These are phyloP conservation scores for Melanophora roralis DNA, from an alignment of 2,888 invertebrate genomes.

Conservation along the genomic window DNA sequence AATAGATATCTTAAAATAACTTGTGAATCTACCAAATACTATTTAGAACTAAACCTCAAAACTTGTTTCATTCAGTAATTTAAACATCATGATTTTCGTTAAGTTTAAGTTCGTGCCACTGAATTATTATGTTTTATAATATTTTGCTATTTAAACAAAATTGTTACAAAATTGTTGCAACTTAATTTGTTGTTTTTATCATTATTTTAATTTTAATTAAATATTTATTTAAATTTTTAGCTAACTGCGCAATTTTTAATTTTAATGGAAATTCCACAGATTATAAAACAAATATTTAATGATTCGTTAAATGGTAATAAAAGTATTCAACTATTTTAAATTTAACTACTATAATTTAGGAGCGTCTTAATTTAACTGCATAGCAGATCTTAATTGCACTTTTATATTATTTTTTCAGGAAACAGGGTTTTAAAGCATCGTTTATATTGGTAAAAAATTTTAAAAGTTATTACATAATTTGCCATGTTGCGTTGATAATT, in stretches of 20 bases:
- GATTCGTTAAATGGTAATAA: slow-evolving; percentile 40
- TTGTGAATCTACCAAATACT: no score
- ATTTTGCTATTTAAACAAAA: no score
- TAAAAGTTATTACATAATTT: no score
- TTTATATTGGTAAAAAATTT: no score
- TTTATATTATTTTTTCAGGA: neutral
- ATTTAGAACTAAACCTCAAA: no score
- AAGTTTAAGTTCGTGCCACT: no score
- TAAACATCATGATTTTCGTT: no score
- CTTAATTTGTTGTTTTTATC: neutral
- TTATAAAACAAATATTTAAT: slow-evolving; percentile 42
- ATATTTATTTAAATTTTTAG: neutral
- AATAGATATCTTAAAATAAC: no score
- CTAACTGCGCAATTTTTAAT: slow-evolving; percentile 33
- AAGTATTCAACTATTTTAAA: neutral
- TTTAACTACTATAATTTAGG: slow-evolving; percentile 22
- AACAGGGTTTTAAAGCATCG: neutral
- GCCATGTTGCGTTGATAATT: no score
- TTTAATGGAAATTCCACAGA: slow-evolving; percentile 21
- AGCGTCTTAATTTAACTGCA: neutral
- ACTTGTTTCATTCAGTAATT: no score
- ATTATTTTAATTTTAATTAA: neutral
- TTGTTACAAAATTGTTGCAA: no score
- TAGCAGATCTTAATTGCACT: neutral
- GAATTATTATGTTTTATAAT: no score